Evolutionary conservation across 2,888 invertebrate genomes (phyloP), one percentile per base, ranked within the genome.

Genomic region (Bhutanitis thaidina): DNA sequence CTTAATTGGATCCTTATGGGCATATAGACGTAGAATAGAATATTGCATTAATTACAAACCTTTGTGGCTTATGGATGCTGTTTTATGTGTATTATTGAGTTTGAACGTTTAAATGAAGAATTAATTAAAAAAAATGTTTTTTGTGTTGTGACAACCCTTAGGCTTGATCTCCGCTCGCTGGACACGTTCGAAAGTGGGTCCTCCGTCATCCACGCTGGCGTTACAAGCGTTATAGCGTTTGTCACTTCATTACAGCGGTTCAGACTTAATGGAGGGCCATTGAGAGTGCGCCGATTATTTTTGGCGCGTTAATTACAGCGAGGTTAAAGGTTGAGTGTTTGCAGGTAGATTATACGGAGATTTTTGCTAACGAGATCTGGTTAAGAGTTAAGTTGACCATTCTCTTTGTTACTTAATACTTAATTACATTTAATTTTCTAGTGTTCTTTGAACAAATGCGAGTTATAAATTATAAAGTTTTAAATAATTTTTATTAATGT

Each of bases 161-260:
- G 7, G 14, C 20, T 52, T 62, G 67, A 64, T 63, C 67, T 64
- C 65, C 59, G 52, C 49, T 53, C 54, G 16, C 30, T 43, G 53
- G 57, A 62, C 60, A 58, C 59, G 56, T 57, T 68, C 55, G 68
- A 74, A 74, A 62, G 64, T 57, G 51, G 53, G 67, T 60, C 62
- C 73, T 72, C 59, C 57, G 65, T 74, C 73, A 66, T 46, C 45
- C 46, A 41, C 61, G 63, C 61, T 44, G 59, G 56, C 36, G n/a
- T 14, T 34, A 16, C 7, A n/a, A 40, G 60, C 62, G 67, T 64
- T 69, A 69, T 64, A 77, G 79, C 75, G 77, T 75, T 78, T 78
- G 84, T 84, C 86, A 81, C 76, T 77, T 77, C 74, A 80, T 80
- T 76, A 77, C 67, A 38, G 64, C 58, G 64, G 52, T 54, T 54